Base-by-base conservation (phyloP, 2,797 vertebrate genomes). In the Pachyuromys duprasi region DNA sequence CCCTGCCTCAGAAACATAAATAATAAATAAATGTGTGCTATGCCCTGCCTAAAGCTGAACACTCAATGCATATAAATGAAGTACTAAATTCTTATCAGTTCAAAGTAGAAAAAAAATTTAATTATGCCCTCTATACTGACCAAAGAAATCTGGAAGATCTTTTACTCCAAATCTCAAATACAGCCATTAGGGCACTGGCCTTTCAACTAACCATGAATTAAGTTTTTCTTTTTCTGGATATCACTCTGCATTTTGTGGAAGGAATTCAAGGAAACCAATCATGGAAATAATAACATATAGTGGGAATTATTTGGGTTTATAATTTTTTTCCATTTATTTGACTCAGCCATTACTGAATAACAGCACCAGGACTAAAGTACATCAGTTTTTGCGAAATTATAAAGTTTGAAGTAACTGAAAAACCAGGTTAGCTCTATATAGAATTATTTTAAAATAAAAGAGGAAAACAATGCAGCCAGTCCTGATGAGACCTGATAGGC, bases 181-280 rank as follows among this genome's bases (percentile, higher is more conserved):
- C 22, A 83, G 79, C 62, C 65, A 74, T 31, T 82, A 3, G 13
- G 62, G 53, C 24, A 81, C 53, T 67, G 81, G 39, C 3, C 20
- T 60, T 53, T 70, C 22, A 93, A 82, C 8, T 79, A 83, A 33
- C 53, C 26, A 70, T n/a, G 24, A 33, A 49, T 65, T 69, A 17
- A 33, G 53, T n/a, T 8, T 49, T 60, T 82, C 39, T 84, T 20
- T 28, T 18, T 18, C 53, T 8, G 2, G 91, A 60, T 33, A 26
- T 70, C 55, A 93, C 3, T 91, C 45, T 90, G 74, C n/a, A 70
- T 89, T 39, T 70, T 91, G 55, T 82, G 24, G 53, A 90, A 92
- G 63, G 57, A 24, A 81, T 87, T 91, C 75, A 79, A 72, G 31
- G 15, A 53, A 80, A 63, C 83, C 8, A 86, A 42, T 62, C n/a